Conservation (phyloP, 37 sponge, comb jelly and placozoan genomes). For the Tethya wilhelma region DNA sequence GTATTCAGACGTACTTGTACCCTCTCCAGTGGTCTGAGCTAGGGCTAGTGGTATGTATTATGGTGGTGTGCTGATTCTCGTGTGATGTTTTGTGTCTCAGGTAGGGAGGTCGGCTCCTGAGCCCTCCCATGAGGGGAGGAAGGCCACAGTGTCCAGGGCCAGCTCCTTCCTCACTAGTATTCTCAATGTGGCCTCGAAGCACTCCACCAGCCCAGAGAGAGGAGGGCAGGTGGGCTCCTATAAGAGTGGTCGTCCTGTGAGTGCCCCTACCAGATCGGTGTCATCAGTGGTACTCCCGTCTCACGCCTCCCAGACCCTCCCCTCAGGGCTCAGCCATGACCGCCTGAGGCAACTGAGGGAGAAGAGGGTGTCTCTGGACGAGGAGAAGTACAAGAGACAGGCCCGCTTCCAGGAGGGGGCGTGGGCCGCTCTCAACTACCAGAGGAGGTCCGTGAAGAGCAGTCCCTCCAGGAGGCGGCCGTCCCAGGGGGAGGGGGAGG, state of each 20-base stretch:
- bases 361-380: conserved; percentile 18
- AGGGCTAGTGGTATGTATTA: too few species aligned
- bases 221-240: too few species aligned
- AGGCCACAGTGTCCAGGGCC: neutral
- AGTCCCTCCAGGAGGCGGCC: conserved; percentile 12
- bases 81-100: too few species aligned
- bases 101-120: too few species aligned
- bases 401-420: conserved; percentile 30
- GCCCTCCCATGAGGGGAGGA: too few species aligned
- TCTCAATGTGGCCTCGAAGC: neutral
- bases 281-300: neutral
- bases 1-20: neutral
- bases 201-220: too few species aligned
- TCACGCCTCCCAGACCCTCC: neutral
- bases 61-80: too few species aligned
- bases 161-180: conserved; percentile 6
- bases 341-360: neutral
- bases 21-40: too few species aligned
- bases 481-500: conserved; percentile 27
- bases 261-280: conserved; percentile 25
- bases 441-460: neutral
- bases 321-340: neutral
- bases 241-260: conserved; percentile 7
- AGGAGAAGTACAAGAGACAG: conserved; percentile 4
- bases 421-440: conserved; percentile 14